These are phyloP conservation scores for Drosophila vallismaia DNA, from an alignment of 2,888 invertebrate genomes.

Conservation along the genomic window DNA sequence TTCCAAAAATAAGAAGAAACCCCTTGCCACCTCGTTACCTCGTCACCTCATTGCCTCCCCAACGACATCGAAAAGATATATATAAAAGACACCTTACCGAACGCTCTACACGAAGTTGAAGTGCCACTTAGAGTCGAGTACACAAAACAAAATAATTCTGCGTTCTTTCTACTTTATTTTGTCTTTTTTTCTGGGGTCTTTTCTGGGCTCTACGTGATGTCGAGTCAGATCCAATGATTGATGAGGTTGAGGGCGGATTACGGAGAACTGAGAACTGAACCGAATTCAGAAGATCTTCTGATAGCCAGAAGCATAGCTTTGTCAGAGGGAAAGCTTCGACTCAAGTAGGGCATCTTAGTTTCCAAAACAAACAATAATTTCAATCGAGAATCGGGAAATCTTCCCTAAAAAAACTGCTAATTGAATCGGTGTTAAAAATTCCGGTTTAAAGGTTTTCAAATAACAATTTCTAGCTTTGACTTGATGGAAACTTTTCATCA, in stretches of 20 bases:
- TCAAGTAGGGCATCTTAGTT: neutral
- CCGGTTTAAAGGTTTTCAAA: neutral
- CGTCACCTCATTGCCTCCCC: constrained; percentile 9
- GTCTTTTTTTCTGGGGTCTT: neutral
- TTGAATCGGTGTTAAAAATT: neutral
- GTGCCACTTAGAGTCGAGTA: constrained; percentile 55
- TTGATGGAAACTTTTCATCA: neutral
- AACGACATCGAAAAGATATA: constrained; percentile 36
- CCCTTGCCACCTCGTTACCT: constrained; percentile 6
- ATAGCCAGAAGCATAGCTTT: neutral
- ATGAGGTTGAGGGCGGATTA: constrained; percentile 35
- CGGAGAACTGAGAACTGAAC: constrained; percentile 6
- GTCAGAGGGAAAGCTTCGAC: neutral
- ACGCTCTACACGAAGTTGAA: constrained; percentile 41
- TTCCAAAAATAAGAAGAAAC: constrained; percentile 66
- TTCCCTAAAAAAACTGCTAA: neutral
- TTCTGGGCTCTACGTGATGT: constrained; percentile 50
- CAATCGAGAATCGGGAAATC: too few species aligned
- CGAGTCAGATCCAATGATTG: constrained; percentile 54
- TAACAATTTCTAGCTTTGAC: constrained; percentile 1
- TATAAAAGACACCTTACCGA: constrained; percentile 31
- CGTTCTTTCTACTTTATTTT: constrained; percentile 12
- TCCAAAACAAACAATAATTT: too few species aligned
- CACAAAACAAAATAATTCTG: constrained; percentile 47
- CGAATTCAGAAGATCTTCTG: constrained; percentile 22